Percentiles rank a stretch among this genome's conserved stretches.
Conservation (phyloP, 2,797 vertebrate species). For the Borostomias antarcticus region DNA sequence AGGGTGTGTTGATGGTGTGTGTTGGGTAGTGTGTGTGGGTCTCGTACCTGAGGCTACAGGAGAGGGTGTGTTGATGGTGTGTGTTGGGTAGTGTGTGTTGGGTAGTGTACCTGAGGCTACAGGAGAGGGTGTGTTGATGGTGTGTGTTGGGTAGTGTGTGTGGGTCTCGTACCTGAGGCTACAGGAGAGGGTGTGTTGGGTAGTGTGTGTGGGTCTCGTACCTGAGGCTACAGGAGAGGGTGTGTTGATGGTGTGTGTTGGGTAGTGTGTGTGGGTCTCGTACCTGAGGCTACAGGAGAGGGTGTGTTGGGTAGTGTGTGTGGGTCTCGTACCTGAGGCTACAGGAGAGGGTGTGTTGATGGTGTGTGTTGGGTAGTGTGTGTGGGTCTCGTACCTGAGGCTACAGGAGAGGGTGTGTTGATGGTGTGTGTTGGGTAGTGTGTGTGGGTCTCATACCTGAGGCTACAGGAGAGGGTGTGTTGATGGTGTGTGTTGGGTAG, state of each 20-base stretch:
- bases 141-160: no score
- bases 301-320: conserved; percentile 73
- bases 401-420: conserved; percentile 76
- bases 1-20: conserved; percentile 75
- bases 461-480: conserved; percentile 73
- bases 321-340: conserved; percentile 68
- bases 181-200: conserved; percentile 75
- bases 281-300: conserved; percentile 76
- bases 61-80: conserved; percentile 76
- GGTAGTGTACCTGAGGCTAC: conserved; percentile 65
- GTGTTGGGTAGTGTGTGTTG: no score
- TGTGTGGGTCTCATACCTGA: conserved; percentile 64
- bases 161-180: conserved; percentile 64
- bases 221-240: conserved; percentile 75
- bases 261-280: no score
- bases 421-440: conserved; percentile 67
- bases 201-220: conserved; percentile 68
- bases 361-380: conserved; percentile 64
- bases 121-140: conserved; percentile 75
- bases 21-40: no score
- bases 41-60: conserved; percentile 71
- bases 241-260: conserved; percentile 71
- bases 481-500: conserved; percentile 70
- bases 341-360: conserved; percentile 77
- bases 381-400: conserved; percentile 62